Evolutionary conservation across 2,797 vertebrate species (phyloP).

Genomic region (Aplochiton taeniatus): DNA sequence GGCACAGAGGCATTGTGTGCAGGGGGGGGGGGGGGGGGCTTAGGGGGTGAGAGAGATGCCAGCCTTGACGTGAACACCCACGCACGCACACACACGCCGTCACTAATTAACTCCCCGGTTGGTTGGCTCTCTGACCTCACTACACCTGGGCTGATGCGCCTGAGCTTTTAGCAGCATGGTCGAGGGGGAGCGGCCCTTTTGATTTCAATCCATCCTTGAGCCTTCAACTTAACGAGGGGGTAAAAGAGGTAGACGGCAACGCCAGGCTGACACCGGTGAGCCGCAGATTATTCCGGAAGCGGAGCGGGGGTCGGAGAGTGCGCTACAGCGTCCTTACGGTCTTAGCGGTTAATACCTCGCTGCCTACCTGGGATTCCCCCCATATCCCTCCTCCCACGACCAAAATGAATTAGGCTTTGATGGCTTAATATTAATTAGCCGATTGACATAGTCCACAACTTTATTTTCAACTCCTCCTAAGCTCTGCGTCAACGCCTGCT

Average conservation of each 20-base stretch:
- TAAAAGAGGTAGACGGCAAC: slow-evolving; percentile 60
- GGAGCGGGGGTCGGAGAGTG: slow-evolving; percentile 45
- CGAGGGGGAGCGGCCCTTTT: slow-evolving; percentile 67
- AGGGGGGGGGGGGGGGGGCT: background rate
- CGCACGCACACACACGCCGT: slow-evolving; percentile 46
- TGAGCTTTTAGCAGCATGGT: slow-evolving; percentile 48
- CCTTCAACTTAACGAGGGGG: slow-evolving; percentile 66
- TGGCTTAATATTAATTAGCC: slow-evolving; percentile 72
- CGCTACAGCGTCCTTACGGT: slow-evolving; percentile 54
- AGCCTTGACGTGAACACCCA: slow-evolving; percentile 44
- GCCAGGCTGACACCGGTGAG: slow-evolving; percentile 57
- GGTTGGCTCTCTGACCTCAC: slow-evolving; percentile 69
- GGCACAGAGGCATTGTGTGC: background rate
- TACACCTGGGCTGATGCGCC: slow-evolving; percentile 66
- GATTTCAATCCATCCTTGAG: slow-evolving; percentile 75
- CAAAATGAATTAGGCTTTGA: slow-evolving; percentile 69
- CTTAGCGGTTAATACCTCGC: slow-evolving; percentile 64
- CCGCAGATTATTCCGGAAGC: slow-evolving; percentile 61
- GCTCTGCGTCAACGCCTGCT: slow-evolving; percentile 48
- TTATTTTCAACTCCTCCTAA: slow-evolving; percentile 63
- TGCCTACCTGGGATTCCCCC: slow-evolving; percentile 68
- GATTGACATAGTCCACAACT: slow-evolving; percentile 63
- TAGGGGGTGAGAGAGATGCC: background rate
- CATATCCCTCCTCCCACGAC: slow-evolving; percentile 56
- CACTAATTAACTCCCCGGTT: slow-evolving; percentile 75